These are phyloP conservation scores for Adrianichthys oophorus DNA, from an alignment of 2,797 vertebrate genomes.

Conservation along the genomic window DNA sequence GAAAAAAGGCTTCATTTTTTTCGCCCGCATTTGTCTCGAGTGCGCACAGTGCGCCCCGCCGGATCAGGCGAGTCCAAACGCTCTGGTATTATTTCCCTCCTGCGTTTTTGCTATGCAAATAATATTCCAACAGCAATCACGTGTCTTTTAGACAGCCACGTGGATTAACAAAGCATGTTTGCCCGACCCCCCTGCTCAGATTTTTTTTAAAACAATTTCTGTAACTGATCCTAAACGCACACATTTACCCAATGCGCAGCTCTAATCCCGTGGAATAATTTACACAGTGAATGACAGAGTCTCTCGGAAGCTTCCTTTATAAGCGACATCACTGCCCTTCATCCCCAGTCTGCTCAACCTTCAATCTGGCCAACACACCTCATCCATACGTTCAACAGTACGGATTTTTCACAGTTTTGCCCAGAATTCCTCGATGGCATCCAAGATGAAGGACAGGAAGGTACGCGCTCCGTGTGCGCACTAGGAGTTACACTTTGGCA, in stretches of 20 bases:
- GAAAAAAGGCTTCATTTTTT: conserved; percentile 76
- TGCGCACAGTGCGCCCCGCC: conserved; percentile 79
- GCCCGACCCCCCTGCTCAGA: conserved; percentile 83
- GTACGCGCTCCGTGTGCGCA: conserved; percentile 77
- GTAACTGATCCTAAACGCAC: conserved; percentile 92
- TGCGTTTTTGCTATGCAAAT: conserved; percentile 85
- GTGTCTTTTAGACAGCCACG: conserved; percentile 94
- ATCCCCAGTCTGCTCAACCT: conserved; percentile 73
- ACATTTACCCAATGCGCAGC: conserved; percentile 85
- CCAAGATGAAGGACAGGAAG: conserved; percentile 92
- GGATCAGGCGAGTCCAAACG: conserved; percentile 73
- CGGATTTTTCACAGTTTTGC: conserved; percentile 24
- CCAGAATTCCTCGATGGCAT: conserved; percentile 80
- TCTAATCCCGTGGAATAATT: conserved; percentile 94
- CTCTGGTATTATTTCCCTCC: conserved; percentile 80
- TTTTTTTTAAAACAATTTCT: conserved; percentile 77
- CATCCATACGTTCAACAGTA: conserved; percentile 21
- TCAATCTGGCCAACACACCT: conserved; percentile 50
- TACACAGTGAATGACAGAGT: conserved; percentile 83
- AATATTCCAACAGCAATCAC: conserved; percentile 85
- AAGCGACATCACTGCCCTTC: conserved; percentile 71
- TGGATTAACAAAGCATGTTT: conserved; percentile 96
- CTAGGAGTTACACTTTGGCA: conserved; percentile 34
- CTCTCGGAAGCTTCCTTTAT: conserved; percentile 86
- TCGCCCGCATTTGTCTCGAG: conserved; percentile 79